These are phyloP conservation scores for Micromussa lordhowensis DNA, from an alignment of 92 coral and sea anemone species.

Conservation along the genomic window DNA sequence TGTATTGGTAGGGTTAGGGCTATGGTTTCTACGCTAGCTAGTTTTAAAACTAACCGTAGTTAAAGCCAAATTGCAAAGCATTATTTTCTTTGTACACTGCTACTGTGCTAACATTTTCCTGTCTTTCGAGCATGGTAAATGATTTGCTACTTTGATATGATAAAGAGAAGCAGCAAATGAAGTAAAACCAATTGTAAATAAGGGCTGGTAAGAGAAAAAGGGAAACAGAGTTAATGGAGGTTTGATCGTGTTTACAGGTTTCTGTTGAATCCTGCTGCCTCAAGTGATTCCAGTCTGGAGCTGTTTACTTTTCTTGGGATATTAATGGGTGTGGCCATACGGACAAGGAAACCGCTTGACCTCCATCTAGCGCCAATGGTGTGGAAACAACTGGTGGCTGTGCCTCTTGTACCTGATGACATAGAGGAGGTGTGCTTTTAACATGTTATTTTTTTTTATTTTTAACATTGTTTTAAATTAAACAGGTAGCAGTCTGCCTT, in stretches of 20 bases:
- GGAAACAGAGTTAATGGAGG: not conserved
- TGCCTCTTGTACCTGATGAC: constrained; percentile 85
- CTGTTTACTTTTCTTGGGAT: constrained; percentile 84
- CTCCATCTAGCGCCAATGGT: constrained; percentile 84
- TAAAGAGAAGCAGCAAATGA: not conserved
- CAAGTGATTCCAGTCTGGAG: constrained; percentile 71
- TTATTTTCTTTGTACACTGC: too few relatives aligned
- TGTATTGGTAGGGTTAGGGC: too few relatives aligned
- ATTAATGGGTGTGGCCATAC: constrained; percentile 85
- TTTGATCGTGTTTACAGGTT: constrained; percentile 41
- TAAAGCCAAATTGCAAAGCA: too few relatives aligned
- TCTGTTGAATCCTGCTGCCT: constrained; percentile 76
- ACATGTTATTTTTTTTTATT: not conserved
- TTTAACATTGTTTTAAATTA: too few relatives aligned
- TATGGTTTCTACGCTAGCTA: too few relatives aligned
- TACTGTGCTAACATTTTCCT: not conserved
- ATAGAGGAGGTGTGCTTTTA: constrained; percentile 77
- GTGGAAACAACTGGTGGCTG: constrained; percentile 87
- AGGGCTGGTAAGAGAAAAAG: not conserved
- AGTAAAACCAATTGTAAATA: not conserved
- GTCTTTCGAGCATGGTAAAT: too few relatives aligned
- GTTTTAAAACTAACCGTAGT: too few relatives aligned
- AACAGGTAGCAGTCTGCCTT: not conserved
- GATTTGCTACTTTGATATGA: too few relatives aligned
- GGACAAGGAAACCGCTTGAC: constrained; percentile 88